Conservation (phyloP, 2,888 invertebrate species). For the Pterostichus madidus region DNA sequence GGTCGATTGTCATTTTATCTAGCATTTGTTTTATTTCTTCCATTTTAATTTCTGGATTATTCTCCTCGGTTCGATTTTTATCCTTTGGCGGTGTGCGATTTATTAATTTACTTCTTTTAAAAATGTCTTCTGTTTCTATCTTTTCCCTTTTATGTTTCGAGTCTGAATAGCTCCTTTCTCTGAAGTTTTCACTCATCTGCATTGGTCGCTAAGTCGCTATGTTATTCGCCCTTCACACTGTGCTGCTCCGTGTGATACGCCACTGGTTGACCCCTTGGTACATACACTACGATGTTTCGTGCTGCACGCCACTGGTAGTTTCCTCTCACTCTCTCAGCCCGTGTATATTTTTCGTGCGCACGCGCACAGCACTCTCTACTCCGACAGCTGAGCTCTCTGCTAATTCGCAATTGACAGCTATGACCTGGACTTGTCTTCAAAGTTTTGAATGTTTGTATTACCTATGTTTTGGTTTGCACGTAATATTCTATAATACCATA, state of each 20-base stretch:
- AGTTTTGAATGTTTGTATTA: not conserved
- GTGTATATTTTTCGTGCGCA: not conserved
- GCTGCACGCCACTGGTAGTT: not conserved
- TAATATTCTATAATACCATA: not conserved
- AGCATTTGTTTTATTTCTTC: slow-evolving; percentile 14
- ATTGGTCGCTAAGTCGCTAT: no score
- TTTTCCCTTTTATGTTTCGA: not conserved
- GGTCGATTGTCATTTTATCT: not conserved
- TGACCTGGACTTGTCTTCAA: no score
- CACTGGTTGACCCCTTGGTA: not conserved
- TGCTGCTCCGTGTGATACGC: not conserved
- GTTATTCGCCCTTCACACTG: no score
- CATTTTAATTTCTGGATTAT: not conserved
- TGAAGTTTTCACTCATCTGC: not conserved
- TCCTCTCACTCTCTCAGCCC: not conserved
- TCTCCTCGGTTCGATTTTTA: not conserved
- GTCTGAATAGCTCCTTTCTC: not conserved
- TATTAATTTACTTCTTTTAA: not conserved
- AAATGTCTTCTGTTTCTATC: not conserved
- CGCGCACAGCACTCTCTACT: not conserved
- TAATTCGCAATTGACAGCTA: no score
- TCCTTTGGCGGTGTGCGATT: not conserved
- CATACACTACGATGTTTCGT: not conserved
- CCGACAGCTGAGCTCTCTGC: no score
- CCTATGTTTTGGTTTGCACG: not conserved